Evolutionary conservation across 2,113 vertebrate species (phyloP).

Genomic region (Menura novaehollandiae): DNA sequence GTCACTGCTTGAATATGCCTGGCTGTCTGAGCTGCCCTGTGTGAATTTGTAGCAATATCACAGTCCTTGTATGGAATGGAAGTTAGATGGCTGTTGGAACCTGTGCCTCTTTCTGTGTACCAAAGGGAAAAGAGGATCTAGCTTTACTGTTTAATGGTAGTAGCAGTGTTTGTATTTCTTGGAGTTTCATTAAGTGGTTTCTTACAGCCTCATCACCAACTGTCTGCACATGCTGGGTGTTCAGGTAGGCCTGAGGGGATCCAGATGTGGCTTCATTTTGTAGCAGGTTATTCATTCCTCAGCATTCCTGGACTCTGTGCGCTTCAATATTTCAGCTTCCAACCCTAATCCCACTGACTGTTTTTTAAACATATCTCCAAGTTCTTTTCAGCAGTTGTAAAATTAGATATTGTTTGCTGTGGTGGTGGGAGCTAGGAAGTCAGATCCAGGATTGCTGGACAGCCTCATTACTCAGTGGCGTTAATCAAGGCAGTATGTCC

Average conservation of each 20-base stretch:
- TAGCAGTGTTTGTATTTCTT: neutral
- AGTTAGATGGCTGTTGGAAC: neutral
- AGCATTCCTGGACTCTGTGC: neutral
- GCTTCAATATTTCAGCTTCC: neutral
- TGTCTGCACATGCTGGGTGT: rapidly evolving
- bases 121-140: neutral
- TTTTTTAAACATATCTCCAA: neutral
- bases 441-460: constrained; percentile 17
- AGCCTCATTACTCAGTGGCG: constrained; percentile 31
- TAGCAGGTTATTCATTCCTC: neutral
- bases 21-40: neutral
- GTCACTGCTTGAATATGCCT: neutral
- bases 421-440: constrained; percentile 8
- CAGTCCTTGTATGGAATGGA: neutral
- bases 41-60: neutral
- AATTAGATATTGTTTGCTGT: constrained; percentile 17
- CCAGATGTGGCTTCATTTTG: neutral
- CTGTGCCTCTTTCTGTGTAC: neutral
- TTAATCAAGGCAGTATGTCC: constrained; percentile 49
- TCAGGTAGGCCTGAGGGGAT: neutral
- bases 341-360: neutral
- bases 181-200: neutral
- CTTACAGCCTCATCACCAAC: rapidly evolving
- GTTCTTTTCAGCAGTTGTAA: neutral
- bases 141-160: neutral